Evolutionary conservation across 2,113 vertebrate species (phyloP), one percentile per base, ranked within the genome.

Genomic region (Notarius lentiginosus): DNA sequence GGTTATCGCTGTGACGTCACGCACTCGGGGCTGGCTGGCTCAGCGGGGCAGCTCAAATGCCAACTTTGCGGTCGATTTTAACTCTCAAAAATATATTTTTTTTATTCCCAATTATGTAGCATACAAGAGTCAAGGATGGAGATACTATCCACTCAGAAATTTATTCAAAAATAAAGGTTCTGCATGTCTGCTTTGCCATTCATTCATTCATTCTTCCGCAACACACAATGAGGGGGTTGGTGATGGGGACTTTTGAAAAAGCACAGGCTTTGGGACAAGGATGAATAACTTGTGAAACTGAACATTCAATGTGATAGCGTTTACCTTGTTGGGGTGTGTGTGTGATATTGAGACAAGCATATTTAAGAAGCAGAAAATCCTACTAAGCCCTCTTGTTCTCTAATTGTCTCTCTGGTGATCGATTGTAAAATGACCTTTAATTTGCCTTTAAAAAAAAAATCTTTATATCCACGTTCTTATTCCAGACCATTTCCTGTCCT

Each of bases 401-500:
- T 77, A 27, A 6, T 56, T 79, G 34, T 56, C 27, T 30, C 53
- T 56, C n/a, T 79, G 53, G 1, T 30, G 20, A 75, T 9, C 0
- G 20, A 49, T 75, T 49, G 4, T 75, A 10, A 73, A 73, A 20
- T 47, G 0, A 30, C 49, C 0, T 49, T 15, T 81, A 1, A 41
- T 41, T 81, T 80, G 56, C 27, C 8, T 20, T 27, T 53, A 3
- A n/a, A 47, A 47, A 49, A 58, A 72, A 8, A 18, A 15, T 18
- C 20, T 18, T 49, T 85, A 14, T 77, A 55, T 65, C 27, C 5
- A 22, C 90, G 7, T 91, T 92, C 70, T 89, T 55, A 91, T 93
- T 91, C 73, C 93, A 99, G 98, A 99, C 98, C 89, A 99, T 99
- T 96, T 99, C 98, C 82, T 99, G 98, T 93, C 98, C 98, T 94